phyloP scores from a whole-genome alignment of 2,888 invertebrate genomes.

The Pasiphila rectangulata region DNA sequence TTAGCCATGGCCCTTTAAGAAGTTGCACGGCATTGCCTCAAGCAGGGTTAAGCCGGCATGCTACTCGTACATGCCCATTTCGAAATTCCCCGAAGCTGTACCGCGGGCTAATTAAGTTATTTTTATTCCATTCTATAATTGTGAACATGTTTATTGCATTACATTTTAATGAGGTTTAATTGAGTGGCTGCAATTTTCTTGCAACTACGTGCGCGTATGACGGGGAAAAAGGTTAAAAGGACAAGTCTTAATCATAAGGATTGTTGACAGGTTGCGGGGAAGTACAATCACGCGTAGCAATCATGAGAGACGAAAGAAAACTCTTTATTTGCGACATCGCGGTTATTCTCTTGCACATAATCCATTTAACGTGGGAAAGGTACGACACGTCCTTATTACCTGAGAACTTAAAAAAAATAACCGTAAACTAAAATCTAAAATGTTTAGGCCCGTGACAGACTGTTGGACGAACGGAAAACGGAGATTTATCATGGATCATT shows the following conservation, averaged over 20 bases:
- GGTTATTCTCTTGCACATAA: too few species aligned
- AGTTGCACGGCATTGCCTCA: too few species aligned
- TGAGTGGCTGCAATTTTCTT: slow-evolving; percentile 51
- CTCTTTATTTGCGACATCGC: too few species aligned
- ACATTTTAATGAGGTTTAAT: slow-evolving; percentile 56
- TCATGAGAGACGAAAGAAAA: too few species aligned
- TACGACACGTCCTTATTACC: too few species aligned
- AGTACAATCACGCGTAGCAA: neutral
- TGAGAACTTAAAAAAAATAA: too few species aligned
- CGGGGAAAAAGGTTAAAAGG: slow-evolving; percentile 7
- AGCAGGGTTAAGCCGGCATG: slow-evolving; percentile 30
- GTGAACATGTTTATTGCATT: slow-evolving; percentile 54
- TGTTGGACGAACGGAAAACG: too few species aligned
- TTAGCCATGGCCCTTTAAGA: too few species aligned
- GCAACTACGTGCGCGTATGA: slow-evolving; percentile 34
- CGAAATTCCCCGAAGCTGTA: slow-evolving; percentile 26
- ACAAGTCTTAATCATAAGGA: neutral
- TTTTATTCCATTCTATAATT: slow-evolving; percentile 49
- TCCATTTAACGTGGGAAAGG: too few species aligned
- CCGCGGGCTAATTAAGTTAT: slow-evolving; percentile 40
- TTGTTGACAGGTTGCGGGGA: neutral
- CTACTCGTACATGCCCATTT: slow-evolving; percentile 28
- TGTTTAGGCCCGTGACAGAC: too few species aligned
- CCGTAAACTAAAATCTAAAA: too few species aligned
- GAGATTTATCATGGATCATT: too few species aligned